Percentiles rank a stretch among this genome's conserved stretches.
phyloP scores from a whole-genome alignment of 35 echinoderm and acorn worm species.

The Apostichopus japonicus region DNA sequence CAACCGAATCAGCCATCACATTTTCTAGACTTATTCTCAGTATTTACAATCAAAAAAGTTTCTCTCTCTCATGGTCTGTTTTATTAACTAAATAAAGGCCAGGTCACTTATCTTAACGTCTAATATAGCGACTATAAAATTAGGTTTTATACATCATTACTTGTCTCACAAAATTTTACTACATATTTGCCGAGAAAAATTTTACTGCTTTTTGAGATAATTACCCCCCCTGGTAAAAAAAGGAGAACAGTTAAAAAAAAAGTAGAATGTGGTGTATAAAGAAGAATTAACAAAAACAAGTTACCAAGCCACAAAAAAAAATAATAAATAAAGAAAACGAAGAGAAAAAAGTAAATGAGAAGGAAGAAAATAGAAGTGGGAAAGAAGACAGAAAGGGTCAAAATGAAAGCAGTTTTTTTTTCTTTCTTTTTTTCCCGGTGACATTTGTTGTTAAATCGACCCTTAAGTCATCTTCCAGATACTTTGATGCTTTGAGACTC shows the following conservation, averaged over 20 bases:
- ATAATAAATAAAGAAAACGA: background rate
- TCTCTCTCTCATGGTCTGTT: slow-evolving; percentile 2
- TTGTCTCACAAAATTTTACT: slow-evolving; percentile 36
- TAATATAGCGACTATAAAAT: slow-evolving; percentile 21
- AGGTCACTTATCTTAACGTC: slow-evolving; percentile 37
- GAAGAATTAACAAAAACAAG: no score
- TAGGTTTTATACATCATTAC: slow-evolving; percentile 1
- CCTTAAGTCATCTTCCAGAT: background rate
- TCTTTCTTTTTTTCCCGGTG: slow-evolving; percentile 9
- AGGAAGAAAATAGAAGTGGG: background rate
- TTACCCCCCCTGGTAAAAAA: background rate
- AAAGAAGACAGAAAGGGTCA: background rate
- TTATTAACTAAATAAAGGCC: slow-evolving; percentile 61
- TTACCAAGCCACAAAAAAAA: no score
- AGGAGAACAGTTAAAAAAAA: background rate
- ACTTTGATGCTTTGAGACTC: background rate
- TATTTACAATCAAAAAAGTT: slow-evolving; percentile 33
- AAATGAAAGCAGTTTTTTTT: background rate
- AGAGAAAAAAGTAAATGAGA: background rate
- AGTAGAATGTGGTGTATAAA: background rate
- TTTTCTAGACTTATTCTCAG: background rate
- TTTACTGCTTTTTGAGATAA: slow-evolving; percentile 53
- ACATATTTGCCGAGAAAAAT: slow-evolving; percentile 54
- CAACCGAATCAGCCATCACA: background rate
- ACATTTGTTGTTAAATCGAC: slow-evolving; percentile 58